Evolutionary conservation across 1,140 invertebrate species (phyloP).

Genomic region (Aphelenchoides besseyi): DNA sequence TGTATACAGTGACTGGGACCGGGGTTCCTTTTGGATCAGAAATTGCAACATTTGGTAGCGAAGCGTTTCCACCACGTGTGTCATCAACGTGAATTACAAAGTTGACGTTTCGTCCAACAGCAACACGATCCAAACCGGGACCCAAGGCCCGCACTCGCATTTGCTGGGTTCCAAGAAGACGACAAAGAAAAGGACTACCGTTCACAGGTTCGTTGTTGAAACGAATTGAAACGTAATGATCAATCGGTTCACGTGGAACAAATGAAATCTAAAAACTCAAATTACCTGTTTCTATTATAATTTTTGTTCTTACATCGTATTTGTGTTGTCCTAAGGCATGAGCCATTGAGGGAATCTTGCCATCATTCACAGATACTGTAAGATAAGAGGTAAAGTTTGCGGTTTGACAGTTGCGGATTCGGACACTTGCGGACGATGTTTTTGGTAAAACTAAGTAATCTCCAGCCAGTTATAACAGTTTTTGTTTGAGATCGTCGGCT

Average conservation of each 20-base stretch:
- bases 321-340: slow-evolving; percentile 87
- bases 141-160: slow-evolving; percentile 68
- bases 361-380: slow-evolving; percentile 94
- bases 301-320: too few species aligned
- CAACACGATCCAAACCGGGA: slow-evolving; percentile 79
- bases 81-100: slow-evolving; percentile 73
- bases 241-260: slow-evolving; percentile 83
- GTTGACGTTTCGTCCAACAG: slow-evolving; percentile 73
- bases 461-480: too few species aligned
- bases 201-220: slow-evolving; percentile 96
- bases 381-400: too few species aligned
- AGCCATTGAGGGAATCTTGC: slow-evolving; percentile 83
- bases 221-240: slow-evolving; percentile 89
- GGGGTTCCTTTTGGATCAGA: slow-evolving; percentile 29
- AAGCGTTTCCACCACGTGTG: slow-evolving; percentile 44
- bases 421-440: too few species aligned
- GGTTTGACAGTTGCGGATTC: too few species aligned
- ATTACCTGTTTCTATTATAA: too few species aligned
- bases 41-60: slow-evolving; percentile 28
- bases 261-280: too few species aligned
- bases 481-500: too few species aligned
- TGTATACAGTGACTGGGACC: too few species aligned
- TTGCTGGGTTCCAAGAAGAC: slow-evolving; percentile 33
- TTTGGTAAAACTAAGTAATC: too few species aligned
- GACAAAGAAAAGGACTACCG: slow-evolving; percentile 64